A percentile compares a stretch with the other conserved stretches of the same genome.
Evolutionary conservation across 2,888 invertebrate species (phyloP).

Genomic region (Zootermopsis nevadensis): DNA sequence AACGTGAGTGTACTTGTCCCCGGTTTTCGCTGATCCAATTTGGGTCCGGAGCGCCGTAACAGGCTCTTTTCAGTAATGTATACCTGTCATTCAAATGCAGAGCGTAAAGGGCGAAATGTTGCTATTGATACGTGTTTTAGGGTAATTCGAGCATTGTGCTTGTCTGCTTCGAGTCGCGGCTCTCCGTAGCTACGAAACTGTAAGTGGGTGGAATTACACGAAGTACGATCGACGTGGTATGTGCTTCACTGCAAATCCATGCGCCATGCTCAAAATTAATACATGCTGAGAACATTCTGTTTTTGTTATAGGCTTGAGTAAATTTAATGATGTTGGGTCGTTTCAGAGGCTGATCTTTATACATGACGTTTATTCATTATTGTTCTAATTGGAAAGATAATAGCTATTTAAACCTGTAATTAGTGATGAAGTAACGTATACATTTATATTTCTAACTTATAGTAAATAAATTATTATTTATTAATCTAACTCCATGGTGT

Average conservation of each 20-base stretch:
- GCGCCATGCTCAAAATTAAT: not conserved
- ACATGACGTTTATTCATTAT: not conserved
- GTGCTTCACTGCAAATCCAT: conserved; percentile 11
- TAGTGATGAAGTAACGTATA: too few relatives aligned
- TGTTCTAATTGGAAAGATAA: too few relatives aligned
- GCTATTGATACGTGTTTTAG: conserved; percentile 43
- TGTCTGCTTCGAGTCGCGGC: conserved; percentile 7
- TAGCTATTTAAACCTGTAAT: too few relatives aligned
- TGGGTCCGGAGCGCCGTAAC: conserved; percentile 49
- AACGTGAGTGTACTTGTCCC: conserved; percentile 42
- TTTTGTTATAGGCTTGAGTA: not conserved
- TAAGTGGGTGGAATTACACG: conserved; percentile 37
- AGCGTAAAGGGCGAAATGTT: conserved; percentile 20
- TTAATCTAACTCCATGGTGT: too few relatives aligned
- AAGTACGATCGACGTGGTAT: not conserved
- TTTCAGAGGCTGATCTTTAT: not conserved
- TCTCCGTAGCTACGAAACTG: conserved; percentile 22
- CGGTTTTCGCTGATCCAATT: conserved; percentile 51
- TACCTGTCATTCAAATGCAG: conserved; percentile 49
- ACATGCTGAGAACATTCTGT: not conserved
- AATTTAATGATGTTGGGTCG: not conserved
- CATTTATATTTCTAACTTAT: too few relatives aligned
- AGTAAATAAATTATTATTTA: too few relatives aligned
- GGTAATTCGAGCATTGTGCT: conserved; percentile 41
- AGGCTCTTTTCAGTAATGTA: conserved; percentile 50